Conservation (phyloP, 2,113 vertebrate genomes). For the Trematomus loennbergii region DNA sequence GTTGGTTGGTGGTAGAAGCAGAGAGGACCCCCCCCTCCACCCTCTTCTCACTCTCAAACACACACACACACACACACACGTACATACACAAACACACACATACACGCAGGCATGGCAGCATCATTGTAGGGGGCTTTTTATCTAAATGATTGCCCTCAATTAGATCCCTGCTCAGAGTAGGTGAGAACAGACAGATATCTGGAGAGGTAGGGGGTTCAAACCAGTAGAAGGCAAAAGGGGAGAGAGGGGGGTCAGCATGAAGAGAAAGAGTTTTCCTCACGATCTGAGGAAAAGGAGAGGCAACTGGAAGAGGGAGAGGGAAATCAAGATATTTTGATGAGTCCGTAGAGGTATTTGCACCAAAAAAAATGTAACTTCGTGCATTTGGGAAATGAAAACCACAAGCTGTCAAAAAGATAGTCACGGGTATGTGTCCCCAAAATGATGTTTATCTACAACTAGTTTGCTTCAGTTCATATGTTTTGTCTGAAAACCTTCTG, state of each 20-base stretch:
- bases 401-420: too few relatives aligned
- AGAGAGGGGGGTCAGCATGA: slow-evolving; percentile 11
- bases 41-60: slow-evolving; percentile 6
- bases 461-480: neutral
- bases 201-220: slow-evolving; percentile 38
- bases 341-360: too few relatives aligned
- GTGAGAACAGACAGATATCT: slow-evolving; percentile 76
- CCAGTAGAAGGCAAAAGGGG: slow-evolving; percentile 22
- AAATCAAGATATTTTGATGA: neutral
- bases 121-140: slow-evolving; percentile 79
- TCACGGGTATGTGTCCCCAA: neutral
- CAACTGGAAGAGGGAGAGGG: neutral
- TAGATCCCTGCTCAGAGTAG: slow-evolving; percentile 78
- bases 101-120: slow-evolving; percentile 20
- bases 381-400: too few relatives aligned
- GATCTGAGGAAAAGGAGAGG: neutral
- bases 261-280: too few relatives aligned
- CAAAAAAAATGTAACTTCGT: too few relatives aligned
- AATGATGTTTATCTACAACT: neutral
- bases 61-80: slow-evolving; percentile 16
- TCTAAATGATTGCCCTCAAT: slow-evolving; percentile 85
- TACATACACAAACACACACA: too few relatives aligned
- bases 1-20: slow-evolving; percentile 48
- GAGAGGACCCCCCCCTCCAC: slow-evolving; percentile 18
- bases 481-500: neutral